Percentiles rank a stretch among this genome's conserved stretches.
These are phyloP conservation scores for Pangasianodon hypophthalmus DNA, from an alignment of 2,113 vertebrate genomes.

Conservation along the genomic window DNA sequence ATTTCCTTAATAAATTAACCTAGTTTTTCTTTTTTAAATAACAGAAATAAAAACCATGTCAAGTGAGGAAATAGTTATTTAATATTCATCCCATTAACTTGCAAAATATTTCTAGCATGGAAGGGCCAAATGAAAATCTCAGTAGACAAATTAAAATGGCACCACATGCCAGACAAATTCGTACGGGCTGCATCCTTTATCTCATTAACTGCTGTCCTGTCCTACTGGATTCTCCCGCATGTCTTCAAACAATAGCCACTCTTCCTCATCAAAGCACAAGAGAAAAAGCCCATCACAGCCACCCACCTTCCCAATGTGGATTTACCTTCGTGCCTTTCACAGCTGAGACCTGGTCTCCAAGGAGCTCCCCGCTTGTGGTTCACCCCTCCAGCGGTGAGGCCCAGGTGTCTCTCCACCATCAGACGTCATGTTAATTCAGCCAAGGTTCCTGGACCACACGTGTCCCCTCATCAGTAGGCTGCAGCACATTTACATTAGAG, in stretches of 20 bases:
- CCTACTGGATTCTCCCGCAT: constrained; percentile 68
- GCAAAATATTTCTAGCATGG: constrained; percentile 29
- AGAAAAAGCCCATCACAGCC: constrained; percentile 50
- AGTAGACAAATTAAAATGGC: constrained; percentile 60
- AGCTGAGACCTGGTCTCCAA: constrained; percentile 83
- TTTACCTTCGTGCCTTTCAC: constrained; percentile 75
- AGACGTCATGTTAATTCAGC: constrained; percentile 81
- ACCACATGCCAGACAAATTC: constrained; percentile 57
- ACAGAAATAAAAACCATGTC: background rate
- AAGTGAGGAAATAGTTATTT: constrained; percentile 7
- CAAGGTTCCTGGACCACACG: constrained; percentile 70
- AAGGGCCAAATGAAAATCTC: constrained; percentile 52
- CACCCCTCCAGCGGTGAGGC: constrained; percentile 74
- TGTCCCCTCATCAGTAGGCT: constrained; percentile 62
- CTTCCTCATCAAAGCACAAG: constrained; percentile 54
- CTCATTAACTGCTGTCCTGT: constrained; percentile 59
- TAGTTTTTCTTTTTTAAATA: background rate
- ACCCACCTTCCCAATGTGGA: constrained; percentile 64
- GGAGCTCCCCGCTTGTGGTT: constrained; percentile 70
- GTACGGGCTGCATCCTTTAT: constrained; percentile 53
- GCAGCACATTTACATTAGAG: constrained; percentile 74
- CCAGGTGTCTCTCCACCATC: constrained; percentile 82
- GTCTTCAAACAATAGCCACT: constrained; percentile 70
- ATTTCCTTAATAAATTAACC: too few species aligned
- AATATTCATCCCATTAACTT: constrained; percentile 34